Evolutionary conservation across 2,888 invertebrate species (phyloP).

Genomic region (Leptodirus hochenwartii): DNA sequence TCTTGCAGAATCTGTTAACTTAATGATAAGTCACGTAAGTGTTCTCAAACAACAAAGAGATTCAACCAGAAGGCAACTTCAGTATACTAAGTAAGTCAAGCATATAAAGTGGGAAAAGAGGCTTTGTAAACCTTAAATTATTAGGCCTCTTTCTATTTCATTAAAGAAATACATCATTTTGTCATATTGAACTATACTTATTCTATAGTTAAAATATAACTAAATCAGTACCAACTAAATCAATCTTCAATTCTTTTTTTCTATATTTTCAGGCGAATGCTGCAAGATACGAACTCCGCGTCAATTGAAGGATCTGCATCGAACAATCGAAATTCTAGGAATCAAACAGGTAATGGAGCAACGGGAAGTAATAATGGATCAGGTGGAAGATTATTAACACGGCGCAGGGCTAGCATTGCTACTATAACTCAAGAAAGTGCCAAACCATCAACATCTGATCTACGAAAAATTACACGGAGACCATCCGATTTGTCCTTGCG

Average conservation of each 20-base stretch:
- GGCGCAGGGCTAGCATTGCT: slow-evolving; percentile 34
- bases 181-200: not conserved
- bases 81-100: slow-evolving; percentile 32
- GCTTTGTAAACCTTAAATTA: not conserved
- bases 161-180: too few relatives aligned
- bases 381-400: slow-evolving; percentile 11
- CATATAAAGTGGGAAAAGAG: not conserved
- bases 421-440: slow-evolving; percentile 28
- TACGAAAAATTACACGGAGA: slow-evolving; percentile 18
- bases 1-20: slow-evolving; percentile 33
- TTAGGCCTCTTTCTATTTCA: too few relatives aligned
- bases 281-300: slow-evolving; percentile 20
- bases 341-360: slow-evolving; percentile 5
- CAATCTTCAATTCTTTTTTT: slow-evolving; percentile 5
- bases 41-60: slow-evolving; percentile 34
- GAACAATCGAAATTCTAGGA: slow-evolving; percentile 10
- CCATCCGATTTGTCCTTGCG: slow-evolving; percentile 22
- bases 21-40: slow-evolving; percentile 39
- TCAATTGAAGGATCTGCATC: too few relatives aligned
- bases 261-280: slow-evolving; percentile 19
- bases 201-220: not conserved
- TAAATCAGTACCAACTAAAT: not conserved
- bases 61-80: slow-evolving; percentile 34
- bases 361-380: not conserved
- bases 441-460: slow-evolving; percentile 9